Percentiles rank a stretch among this genome's conserved stretches.
These are phyloP conservation scores for Drosophila atripex DNA, from an alignment of 2,888 invertebrate species.

Conservation along the genomic window DNA sequence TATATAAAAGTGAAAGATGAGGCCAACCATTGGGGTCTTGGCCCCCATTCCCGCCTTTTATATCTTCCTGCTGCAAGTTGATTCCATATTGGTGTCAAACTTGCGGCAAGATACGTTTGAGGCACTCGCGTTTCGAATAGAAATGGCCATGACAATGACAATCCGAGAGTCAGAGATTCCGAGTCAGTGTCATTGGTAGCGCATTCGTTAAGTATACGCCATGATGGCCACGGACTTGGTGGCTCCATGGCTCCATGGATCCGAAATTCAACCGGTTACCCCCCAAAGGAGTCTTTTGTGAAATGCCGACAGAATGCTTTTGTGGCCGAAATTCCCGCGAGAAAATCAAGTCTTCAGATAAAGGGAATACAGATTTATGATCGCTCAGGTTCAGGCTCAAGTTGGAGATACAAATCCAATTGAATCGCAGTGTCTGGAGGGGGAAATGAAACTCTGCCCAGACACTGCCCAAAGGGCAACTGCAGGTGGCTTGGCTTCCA, in stretches of 20 bases:
- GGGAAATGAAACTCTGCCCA: conserved; percentile 31
- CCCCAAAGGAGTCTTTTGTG: conserved; percentile 55
- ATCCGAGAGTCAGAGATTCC: conserved; percentile 13
- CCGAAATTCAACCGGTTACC: conserved; percentile 62
- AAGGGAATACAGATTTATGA: conserved; percentile 40
- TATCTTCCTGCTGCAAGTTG: conserved; percentile 20
- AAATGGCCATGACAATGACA: conserved; percentile 26
- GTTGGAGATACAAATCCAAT: conserved; percentile 5
- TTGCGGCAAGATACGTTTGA: conserved; percentile 56
- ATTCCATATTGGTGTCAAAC: conserved; percentile 73
- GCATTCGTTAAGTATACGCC: conserved; percentile 76
- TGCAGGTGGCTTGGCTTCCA: conserved; percentile 35
- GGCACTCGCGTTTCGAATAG: conserved; percentile 72
- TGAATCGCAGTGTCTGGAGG: conserved; percentile 11
- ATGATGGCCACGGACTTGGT: conserved; percentile 58
- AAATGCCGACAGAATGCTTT: conserved; percentile 59
- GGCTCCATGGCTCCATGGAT: conserved; percentile 55
- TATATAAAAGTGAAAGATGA: conserved; percentile 69
- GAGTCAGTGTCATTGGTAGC: conserved; percentile 70
- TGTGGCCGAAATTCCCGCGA: conserved; percentile 36
- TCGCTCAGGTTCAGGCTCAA: neutral
- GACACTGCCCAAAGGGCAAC: conserved; percentile 71
- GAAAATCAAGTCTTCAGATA: conserved; percentile 21
- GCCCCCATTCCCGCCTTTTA: conserved; percentile 6
- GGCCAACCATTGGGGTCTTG: conserved; percentile 18